phyloP scores from a whole-genome alignment of 2,888 invertebrate species.

The Sthenelais limicola region DNA sequence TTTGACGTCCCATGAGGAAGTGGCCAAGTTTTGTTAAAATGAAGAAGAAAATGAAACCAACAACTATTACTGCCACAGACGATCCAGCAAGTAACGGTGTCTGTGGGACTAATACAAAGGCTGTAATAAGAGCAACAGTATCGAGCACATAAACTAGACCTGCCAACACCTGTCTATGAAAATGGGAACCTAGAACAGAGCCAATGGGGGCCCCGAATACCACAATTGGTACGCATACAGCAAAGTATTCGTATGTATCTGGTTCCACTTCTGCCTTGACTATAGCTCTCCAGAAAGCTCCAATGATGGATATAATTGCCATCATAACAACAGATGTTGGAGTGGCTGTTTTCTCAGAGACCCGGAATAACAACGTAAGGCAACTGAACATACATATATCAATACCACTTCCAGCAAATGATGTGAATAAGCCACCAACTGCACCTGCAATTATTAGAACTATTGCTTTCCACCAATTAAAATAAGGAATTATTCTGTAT shows the following conservation, averaged over 20 bases:
- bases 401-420: constrained; percentile 65
- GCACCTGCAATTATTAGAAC: constrained; percentile 59
- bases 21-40: constrained; percentile 43
- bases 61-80: constrained; percentile 38
- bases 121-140: constrained; percentile 45
- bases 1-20: constrained; percentile 11
- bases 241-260: constrained; percentile 57
- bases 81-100: constrained; percentile 40
- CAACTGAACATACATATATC: constrained; percentile 63
- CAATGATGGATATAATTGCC: constrained; percentile 56
- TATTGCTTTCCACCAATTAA: constrained; percentile 55
- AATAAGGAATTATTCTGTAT: constrained; percentile 46
- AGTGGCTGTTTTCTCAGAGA: constrained; percentile 61
- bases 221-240: constrained; percentile 52
- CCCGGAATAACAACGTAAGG: constrained; percentile 50
- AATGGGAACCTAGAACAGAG: constrained; percentile 55
- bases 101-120: constrained; percentile 46
- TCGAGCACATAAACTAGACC: constrained; percentile 56
- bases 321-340: constrained; percentile 66
- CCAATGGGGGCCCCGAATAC: constrained; percentile 57
- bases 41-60: constrained; percentile 44
- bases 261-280: constrained; percentile 42
- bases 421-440: constrained; percentile 63
- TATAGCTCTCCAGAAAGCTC: constrained; percentile 60
- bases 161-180: constrained; percentile 57